Percentiles rank a stretch among this genome's conserved stretches.
phyloP scores from a whole-genome alignment of 2,797 vertebrate genomes.

The Thalassophryne amazonica region DNA sequence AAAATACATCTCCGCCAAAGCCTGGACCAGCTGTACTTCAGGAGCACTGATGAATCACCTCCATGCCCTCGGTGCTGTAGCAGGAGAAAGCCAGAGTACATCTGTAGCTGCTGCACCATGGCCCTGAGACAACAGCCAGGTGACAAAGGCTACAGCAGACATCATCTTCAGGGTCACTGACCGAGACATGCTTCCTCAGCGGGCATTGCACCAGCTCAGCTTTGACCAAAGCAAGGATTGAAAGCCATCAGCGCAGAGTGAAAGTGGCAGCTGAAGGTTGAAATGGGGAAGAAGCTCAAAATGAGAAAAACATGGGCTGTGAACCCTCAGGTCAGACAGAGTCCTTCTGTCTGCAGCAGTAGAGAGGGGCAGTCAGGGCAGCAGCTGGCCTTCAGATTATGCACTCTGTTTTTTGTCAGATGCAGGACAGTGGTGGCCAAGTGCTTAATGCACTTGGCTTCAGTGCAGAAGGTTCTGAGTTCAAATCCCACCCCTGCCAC shows the following conservation, averaged over 20 bases:
- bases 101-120: slow-evolving; percentile 34
- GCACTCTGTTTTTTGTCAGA: not conserved
- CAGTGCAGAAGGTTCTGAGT: no score
- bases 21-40: slow-evolving; percentile 19
- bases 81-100: slow-evolving; percentile 22
- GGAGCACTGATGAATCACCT: slow-evolving; percentile 37
- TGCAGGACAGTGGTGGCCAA: not conserved
- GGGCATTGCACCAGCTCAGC: slow-evolving; percentile 3
- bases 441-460: no score
- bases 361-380: not conserved
- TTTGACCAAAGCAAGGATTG: not conserved
- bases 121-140: slow-evolving; percentile 17
- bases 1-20: slow-evolving; percentile 27
- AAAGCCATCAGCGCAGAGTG: slow-evolving; percentile 8
- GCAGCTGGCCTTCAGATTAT: not conserved
- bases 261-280: slow-evolving; percentile 32
- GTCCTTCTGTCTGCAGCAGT: slow-evolving; percentile 9
- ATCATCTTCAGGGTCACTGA: slow-evolving; percentile 8
- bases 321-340: slow-evolving; percentile 14
- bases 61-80: slow-evolving; percentile 25
- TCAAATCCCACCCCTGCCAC: no score
- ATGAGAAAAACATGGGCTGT: slow-evolving; percentile 1
- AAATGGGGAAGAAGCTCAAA: slow-evolving; percentile 5
- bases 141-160: slow-evolving; percentile 17
- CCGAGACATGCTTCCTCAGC: slow-evolving; percentile 11